These are phyloP conservation scores for Nixonia krombeini DNA, from an alignment of 1,140 invertebrate genomes.

Conservation along the genomic window DNA sequence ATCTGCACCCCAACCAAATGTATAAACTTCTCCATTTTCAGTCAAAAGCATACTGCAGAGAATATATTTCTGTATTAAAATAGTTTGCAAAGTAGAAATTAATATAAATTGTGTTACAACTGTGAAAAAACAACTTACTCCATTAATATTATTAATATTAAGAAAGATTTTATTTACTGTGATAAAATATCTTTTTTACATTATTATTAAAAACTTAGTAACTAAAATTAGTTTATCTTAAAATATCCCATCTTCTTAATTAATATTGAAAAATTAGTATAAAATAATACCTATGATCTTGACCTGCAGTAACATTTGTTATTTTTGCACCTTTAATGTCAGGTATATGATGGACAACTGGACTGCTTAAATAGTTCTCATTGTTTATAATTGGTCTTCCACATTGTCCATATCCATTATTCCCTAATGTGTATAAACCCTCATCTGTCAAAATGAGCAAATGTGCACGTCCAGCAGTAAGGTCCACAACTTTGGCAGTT, in stretches of 20 bases:
- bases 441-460: conserved; percentile 84
- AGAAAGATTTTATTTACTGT: no score
- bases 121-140: not conserved
- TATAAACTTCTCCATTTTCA: conserved; percentile 84
- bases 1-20: conserved; percentile 95
- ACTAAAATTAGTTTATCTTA: no score
- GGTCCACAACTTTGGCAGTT: conserved; percentile 71
- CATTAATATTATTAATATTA: not conserved
- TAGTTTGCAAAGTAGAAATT: not conserved
- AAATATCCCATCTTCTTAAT: not conserved
- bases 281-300: conserved; percentile 82
- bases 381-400: conserved; percentile 84
- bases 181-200: no score
- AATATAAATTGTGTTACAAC: not conserved
- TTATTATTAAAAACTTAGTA: no score
- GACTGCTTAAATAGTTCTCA: conserved; percentile 82
- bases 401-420: conserved; percentile 96
- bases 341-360: conserved; percentile 77
- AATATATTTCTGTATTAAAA: no score
- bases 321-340: conserved; percentile 78
- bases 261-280: no score
- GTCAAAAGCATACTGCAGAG: conserved; percentile 84
- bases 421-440: conserved; percentile 89
- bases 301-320: conserved; percentile 80
- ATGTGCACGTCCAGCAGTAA: conserved; percentile 91